phyloP scores from a whole-genome alignment of 2,888 invertebrate species.

The Lithodes maja region DNA sequence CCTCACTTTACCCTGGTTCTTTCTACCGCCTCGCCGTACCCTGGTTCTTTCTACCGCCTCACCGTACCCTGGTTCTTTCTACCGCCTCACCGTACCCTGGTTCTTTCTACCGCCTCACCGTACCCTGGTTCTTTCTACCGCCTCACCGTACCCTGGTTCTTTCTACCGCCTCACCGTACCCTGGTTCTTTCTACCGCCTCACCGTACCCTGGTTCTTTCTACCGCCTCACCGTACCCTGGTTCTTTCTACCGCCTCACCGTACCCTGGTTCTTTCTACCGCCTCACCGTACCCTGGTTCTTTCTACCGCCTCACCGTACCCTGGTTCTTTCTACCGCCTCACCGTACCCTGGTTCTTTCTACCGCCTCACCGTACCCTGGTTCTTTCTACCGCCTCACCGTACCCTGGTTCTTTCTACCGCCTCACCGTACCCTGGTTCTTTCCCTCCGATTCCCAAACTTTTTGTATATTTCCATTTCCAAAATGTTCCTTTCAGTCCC shows the following conservation, averaged over 20 bases:
- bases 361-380: neutral
- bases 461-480: neutral
- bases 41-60: neutral
- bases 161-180: too few relatives aligned
- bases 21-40: neutral
- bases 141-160: neutral
- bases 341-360: too few relatives aligned
- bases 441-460: neutral
- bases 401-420: neutral
- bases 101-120: too few relatives aligned
- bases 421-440: neutral
- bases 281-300: too few relatives aligned
- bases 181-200: too few relatives aligned
- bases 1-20: too few relatives aligned
- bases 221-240: too few relatives aligned
- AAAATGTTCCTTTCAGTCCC: neutral
- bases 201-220: neutral
- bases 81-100: neutral
- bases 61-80: too few relatives aligned
- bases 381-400: neutral
- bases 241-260: neutral
- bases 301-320: neutral
- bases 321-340: neutral
- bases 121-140: too few relatives aligned
- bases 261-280: neutral